Evolutionary conservation across 2,797 vertebrate species (phyloP).

Genomic region (Pseudochirops corinnae): DNA sequence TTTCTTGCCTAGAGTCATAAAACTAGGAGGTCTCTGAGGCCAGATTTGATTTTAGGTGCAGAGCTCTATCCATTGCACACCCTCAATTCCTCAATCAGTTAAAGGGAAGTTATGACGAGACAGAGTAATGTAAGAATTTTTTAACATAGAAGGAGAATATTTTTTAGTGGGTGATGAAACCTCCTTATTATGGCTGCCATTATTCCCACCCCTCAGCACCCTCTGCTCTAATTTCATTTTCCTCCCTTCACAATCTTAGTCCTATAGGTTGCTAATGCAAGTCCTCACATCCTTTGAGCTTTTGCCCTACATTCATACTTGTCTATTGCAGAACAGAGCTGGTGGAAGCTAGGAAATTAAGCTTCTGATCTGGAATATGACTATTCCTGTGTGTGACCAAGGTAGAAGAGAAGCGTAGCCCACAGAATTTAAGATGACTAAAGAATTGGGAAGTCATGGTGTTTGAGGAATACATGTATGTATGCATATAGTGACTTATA

Average conservation of each 20-base stretch:
- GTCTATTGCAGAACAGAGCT: not conserved
- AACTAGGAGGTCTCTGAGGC: too few relatives aligned
- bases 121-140: too few relatives aligned
- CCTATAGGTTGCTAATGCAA: not conserved
- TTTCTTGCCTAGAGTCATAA: too few relatives aligned
- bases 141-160: too few relatives aligned
- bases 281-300: not conserved
- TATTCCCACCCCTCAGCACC: too few relatives aligned
- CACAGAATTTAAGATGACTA: not conserved
- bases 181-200: too few relatives aligned
- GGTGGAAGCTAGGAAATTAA: not conserved
- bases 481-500: not conserved
- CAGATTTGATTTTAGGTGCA: too few relatives aligned
- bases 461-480: not conserved
- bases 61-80: too few relatives aligned
- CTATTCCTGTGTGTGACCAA: not conserved
- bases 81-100: too few relatives aligned
- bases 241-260: not conserved
- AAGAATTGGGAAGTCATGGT: not conserved
- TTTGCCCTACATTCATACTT: not conserved
- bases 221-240: too few relatives aligned
- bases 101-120: too few relatives aligned
- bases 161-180: too few relatives aligned
- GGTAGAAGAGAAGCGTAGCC: not conserved
- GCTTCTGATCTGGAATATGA: not conserved